A percentile compares a stretch with the other conserved stretches of the same genome.
Conservation (phyloP, 1,140 invertebrate genomes). For the Calycopis cecrops region DNA sequence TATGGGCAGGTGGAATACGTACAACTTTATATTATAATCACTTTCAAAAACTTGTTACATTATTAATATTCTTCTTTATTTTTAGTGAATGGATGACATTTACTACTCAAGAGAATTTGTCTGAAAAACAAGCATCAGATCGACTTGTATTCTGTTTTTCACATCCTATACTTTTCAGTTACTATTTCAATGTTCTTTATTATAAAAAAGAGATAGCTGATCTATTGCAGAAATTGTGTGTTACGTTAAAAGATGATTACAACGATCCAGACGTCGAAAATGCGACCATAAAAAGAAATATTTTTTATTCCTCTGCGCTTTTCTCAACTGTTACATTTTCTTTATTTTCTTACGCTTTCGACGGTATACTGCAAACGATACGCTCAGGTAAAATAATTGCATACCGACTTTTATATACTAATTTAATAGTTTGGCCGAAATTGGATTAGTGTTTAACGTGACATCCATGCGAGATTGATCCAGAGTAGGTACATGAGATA, state of each 20-base stretch:
- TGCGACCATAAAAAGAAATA: conserved; percentile 29
- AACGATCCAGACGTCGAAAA: conserved; percentile 33
- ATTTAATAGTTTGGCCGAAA: too few relatives aligned
- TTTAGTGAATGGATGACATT: conserved; percentile 27
- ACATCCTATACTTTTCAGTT: conserved; percentile 29
- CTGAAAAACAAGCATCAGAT: conserved; percentile 31
- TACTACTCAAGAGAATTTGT: conserved; percentile 29
- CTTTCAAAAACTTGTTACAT: conserved; percentile 18
- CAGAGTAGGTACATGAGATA: too few relatives aligned
- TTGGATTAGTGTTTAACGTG: too few relatives aligned
- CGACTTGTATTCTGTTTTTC: conserved; percentile 28
- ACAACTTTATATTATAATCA: conserved; percentile 1
- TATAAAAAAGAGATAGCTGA: conserved; percentile 21
- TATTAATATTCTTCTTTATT: conserved; percentile 25
- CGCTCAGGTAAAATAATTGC: conserved; percentile 20
- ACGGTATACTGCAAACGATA: conserved; percentile 23
- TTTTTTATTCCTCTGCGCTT: conserved; percentile 25
- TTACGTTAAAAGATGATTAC: conserved; percentile 31
- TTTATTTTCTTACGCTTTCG: conserved; percentile 31
- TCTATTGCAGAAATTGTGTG: conserved; percentile 27
- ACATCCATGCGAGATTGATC: too few relatives aligned
- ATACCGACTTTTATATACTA: too few relatives aligned
- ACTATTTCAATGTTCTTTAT: conserved; percentile 22
- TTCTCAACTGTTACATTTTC: conserved; percentile 17
- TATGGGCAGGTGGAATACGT: conserved; percentile 5